A percentile compares a stretch with the other conserved stretches of the same genome.
Conservation (phyloP, 2,797 vertebrate genomes). For the Falco peregrinus region DNA sequence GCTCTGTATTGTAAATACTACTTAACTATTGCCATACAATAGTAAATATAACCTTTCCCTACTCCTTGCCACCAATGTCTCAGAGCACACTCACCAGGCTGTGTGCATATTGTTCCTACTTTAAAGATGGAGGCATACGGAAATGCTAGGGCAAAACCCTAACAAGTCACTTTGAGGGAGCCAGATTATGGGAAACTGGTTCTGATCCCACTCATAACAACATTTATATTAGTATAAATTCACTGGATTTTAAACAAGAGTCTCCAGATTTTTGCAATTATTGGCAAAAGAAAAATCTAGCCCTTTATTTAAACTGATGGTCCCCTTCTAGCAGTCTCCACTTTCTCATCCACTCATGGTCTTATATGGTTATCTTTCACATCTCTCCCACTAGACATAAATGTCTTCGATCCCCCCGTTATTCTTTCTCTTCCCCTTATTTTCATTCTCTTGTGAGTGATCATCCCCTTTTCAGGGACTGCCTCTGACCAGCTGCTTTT, state of each 20-base stretch:
- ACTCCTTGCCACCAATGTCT: not conserved
- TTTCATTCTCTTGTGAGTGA: constrained; percentile 22
- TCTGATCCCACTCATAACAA: not conserved
- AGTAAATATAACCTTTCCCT: not conserved
- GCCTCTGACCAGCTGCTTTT: constrained; percentile 61
- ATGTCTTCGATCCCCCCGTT: not conserved
- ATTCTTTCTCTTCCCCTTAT: not conserved
- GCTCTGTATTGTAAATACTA: not conserved
- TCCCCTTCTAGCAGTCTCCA: not conserved
- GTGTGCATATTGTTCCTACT: not conserved
- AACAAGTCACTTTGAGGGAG: not conserved
- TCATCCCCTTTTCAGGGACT: not conserved
- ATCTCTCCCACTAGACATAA: not conserved
- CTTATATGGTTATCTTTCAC: not conserved
- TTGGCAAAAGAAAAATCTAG: not conserved
- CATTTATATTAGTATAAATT: not conserved
- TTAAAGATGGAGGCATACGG: not conserved
- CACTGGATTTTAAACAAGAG: not conserved
- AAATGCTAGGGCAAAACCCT: not conserved
- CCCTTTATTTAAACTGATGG: not conserved
- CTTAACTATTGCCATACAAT: not conserved
- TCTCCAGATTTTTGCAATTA: not conserved
- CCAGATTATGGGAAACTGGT: not conserved
- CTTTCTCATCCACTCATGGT: not conserved
- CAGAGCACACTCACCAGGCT: not conserved